phyloP scores from a whole-genome alignment of 1,140 invertebrate species.

The Tetragnatha versicolor region DNA sequence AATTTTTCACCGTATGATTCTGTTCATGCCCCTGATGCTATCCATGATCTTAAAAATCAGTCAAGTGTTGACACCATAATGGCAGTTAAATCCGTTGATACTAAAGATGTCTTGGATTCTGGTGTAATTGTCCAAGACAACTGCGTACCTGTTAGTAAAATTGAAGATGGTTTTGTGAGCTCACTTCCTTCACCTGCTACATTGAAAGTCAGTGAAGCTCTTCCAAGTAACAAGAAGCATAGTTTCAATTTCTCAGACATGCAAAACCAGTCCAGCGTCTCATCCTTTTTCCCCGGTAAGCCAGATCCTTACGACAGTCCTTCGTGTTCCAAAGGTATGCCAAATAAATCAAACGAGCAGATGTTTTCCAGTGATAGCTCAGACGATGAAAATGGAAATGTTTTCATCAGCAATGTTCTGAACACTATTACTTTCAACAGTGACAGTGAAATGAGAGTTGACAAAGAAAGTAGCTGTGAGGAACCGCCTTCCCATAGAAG shows the following conservation, averaged over 20 bases:
- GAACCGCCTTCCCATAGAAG: no score
- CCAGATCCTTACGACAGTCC: not conserved
- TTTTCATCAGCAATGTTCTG: conserved; percentile 37
- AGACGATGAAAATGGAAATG: conserved; percentile 38
- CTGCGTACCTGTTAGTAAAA: not conserved
- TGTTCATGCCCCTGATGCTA: conserved; percentile 5
- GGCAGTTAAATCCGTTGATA: not conserved
- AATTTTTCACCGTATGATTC: not conserved
- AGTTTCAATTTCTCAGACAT: no score
- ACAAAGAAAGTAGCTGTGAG: not conserved
- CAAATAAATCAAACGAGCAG: not conserved
- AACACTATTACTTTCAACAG: conserved; percentile 31
- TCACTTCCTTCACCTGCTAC: no score
- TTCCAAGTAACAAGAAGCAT: no score
- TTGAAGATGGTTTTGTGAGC: no score
- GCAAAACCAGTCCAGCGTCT: no score
- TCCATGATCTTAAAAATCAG: not conserved
- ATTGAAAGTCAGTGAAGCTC: no score
- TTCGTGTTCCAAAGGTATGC: not conserved
- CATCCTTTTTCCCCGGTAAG: conserved; percentile 21
- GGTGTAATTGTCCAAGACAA: not conserved
- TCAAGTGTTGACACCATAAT: not conserved
- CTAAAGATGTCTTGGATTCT: not conserved
- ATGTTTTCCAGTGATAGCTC: conserved; percentile 49
- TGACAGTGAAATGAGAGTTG: conserved; percentile 9